Percentiles rank a stretch among this genome's conserved stretches.
Evolutionary conservation across 2,797 vertebrate genomes (phyloP).

Genomic region (Nasua narica): DNA sequence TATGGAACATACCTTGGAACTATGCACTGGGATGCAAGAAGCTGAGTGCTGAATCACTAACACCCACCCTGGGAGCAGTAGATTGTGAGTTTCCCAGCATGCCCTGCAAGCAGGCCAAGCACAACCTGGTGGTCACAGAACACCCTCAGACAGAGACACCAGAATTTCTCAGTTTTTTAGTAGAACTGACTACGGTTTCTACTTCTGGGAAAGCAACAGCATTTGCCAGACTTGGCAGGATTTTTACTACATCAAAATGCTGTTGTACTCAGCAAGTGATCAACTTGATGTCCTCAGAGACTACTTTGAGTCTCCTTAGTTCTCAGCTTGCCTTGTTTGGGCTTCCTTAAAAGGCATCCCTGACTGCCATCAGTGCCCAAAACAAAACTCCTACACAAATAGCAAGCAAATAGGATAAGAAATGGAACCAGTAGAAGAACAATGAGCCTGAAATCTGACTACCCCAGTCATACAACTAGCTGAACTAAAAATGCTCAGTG

Average conservation of each 20-base stretch:
- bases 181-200: too few species aligned
- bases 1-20: neutral
- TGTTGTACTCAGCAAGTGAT: neutral
- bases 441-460: conserved; percentile 10
- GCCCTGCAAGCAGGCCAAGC: neutral
- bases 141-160: neutral
- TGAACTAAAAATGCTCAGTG: neutral
- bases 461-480: neutral
- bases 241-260: neutral
- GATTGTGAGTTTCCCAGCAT: neutral
- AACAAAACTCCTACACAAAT: neutral
- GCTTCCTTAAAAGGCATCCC: neutral
- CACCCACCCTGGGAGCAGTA: neutral
- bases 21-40: neutral
- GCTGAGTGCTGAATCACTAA: neutral
- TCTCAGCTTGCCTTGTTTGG: neutral
- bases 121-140: neutral
- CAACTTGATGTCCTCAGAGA: neutral
- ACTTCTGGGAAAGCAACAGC: neutral
- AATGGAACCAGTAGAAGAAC: neutral
- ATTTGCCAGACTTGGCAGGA: neutral
- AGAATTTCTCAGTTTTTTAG: neutral
- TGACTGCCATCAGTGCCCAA: neutral
- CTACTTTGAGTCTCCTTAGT: neutral
- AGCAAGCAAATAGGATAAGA: neutral